Conservation (phyloP, 2,113 vertebrate genomes). For the Charadrius vociferus region DNA sequence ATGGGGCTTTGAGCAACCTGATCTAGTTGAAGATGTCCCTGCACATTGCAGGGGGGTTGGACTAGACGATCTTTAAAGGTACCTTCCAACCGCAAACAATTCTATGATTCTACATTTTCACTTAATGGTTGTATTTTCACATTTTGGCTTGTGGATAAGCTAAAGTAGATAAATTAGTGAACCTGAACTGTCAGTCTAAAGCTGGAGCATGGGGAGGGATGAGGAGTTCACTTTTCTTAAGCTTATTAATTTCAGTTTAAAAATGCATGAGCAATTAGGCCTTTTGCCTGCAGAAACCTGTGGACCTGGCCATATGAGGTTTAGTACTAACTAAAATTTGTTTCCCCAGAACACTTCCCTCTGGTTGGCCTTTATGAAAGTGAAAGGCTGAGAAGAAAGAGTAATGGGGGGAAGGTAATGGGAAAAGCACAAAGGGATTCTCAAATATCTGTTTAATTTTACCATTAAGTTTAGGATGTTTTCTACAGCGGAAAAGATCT, state of each 20-base stretch:
- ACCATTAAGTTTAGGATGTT: background rate
- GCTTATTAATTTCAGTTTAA: background rate
- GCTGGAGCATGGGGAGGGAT: background rate
- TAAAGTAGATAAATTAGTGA: background rate
- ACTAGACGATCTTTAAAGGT: background rate
- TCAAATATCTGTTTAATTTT: background rate
- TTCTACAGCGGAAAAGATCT: background rate
- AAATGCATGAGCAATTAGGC: background rate
- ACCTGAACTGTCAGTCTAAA: background rate
- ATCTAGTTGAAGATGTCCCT: background rate
- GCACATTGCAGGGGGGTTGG: accelerated
- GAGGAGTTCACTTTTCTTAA: background rate
- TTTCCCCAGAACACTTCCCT: background rate
- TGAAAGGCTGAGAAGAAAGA: background rate
- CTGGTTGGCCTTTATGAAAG: background rate
- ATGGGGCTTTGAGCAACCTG: background rate
- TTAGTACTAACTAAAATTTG: background rate
- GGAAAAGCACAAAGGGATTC: background rate
- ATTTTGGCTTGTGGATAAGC: background rate
- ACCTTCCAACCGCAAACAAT: background rate
- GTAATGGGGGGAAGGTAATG: background rate
- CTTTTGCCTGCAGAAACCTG: background rate
- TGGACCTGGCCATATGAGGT: background rate
- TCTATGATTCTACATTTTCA: background rate
- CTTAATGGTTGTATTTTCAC: background rate